Evolutionary conservation across 2,113 vertebrate species (phyloP), one percentile per base, ranked within the genome.

Genomic region (Chloroceryle aenea): DNA sequence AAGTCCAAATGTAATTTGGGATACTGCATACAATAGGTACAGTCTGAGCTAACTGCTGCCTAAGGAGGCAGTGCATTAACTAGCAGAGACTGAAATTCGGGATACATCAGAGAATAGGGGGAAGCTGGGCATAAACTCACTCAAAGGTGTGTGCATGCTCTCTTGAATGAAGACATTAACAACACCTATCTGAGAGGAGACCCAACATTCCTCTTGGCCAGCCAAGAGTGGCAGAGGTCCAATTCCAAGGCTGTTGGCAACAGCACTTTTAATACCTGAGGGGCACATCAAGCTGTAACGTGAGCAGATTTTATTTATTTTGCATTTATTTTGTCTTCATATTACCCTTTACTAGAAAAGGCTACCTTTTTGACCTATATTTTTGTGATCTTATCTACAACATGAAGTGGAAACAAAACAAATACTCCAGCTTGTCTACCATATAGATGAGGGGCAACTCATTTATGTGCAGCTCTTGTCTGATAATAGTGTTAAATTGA

Each of bases 1-100:
- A 77, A 64, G 79, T 83, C 91, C 87, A 91, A 75, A 93, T 72
- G 84, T 73, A 95, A 93, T 94, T 95, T 93, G 67, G 75, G 68
- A 52, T 83, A n/a, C 50, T 77, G 61, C 14, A 61, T 29, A 78
- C 59, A 93, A 73, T 38, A 78, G 64, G 64, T 48, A 81, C 8
- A 40, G 58, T 68, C 62, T 79, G 61, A 92, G 64, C 47, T 80
- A 88, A 91, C 36, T 74, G 83, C 61, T 0, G 2, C 55, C 47
- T 85, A 76, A 96, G 71, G 59, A 94, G 55, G 48, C 53, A 87
- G 40, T 90, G 58, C 27, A 92, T 10, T 69, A 92, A 59, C 34
- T 42, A 56, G 36, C 42, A 86, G 61, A 80, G 47, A 84, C 12
- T 34, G 64, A 87, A 93, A 88, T 52, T 89, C 73, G 29, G n/a